These are phyloP conservation scores for Brachyistius frenatus DNA, from an alignment of 2,113 vertebrate species.

Conservation along the genomic window DNA sequence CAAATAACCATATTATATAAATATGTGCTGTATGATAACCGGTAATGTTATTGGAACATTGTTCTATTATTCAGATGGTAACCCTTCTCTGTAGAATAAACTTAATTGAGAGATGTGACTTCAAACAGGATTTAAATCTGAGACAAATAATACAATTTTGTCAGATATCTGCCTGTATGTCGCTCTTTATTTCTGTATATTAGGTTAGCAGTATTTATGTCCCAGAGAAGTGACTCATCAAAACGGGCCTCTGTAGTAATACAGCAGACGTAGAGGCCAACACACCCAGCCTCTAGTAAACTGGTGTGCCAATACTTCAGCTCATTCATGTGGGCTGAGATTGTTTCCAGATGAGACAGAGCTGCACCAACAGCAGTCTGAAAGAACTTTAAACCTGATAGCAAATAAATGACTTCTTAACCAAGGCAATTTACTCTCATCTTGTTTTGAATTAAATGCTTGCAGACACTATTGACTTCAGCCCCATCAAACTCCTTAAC, in stretches of 20 bases:
- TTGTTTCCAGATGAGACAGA: background rate
- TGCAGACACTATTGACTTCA: conserved; percentile 3
- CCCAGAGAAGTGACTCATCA: background rate
- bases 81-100: too few relatives aligned
- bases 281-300: background rate
- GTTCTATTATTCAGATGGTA: too few relatives aligned
- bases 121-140: conserved; percentile 1
- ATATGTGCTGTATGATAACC: too few relatives aligned
- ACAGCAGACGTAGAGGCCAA: background rate
- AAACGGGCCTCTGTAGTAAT: background rate
- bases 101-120: too few relatives aligned
- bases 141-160: background rate
- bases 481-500: background rate
- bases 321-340: background rate
- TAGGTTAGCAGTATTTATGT: background rate
- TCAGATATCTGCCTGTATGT: background rate
- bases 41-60: too few relatives aligned
- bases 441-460: conserved; percentile 5
- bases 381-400: conserved; percentile 16
- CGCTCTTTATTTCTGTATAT: background rate
- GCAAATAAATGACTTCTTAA: conserved; percentile 11
- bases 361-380: background rate
- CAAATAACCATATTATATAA: too few relatives aligned
- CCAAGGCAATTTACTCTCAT: background rate
- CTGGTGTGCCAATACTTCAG: background rate